Conservation (phyloP, 2,888 invertebrate species). For the Pseudoips prasinana region DNA sequence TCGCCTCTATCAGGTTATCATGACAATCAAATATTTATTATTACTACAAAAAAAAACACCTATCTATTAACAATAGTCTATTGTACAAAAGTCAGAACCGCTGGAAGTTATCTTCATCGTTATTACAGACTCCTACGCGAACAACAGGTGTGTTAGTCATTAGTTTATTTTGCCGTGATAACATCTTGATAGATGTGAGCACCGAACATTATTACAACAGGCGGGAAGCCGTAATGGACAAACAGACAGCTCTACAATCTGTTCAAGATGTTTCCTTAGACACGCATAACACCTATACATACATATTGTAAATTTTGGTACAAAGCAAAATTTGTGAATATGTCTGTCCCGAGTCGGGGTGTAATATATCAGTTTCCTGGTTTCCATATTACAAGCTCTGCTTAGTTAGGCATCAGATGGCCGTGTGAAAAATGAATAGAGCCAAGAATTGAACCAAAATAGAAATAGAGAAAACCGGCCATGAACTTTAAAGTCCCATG, state of each 20-base stretch:
- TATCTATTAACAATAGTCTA: conserved; percentile 20
- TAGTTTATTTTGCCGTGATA: conserved; percentile 71
- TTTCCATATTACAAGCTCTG: too few relatives aligned
- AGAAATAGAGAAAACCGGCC: too few relatives aligned
- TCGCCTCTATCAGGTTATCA: conserved; percentile 12
- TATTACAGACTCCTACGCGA: conserved; percentile 54
- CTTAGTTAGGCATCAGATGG: too few relatives aligned
- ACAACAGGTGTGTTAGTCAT: conserved; percentile 70
- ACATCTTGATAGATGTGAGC: conserved; percentile 73
- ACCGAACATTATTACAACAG: conserved; percentile 68
- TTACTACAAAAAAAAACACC: conserved; percentile 21
- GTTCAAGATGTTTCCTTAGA: too few relatives aligned
- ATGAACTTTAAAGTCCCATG: too few relatives aligned
- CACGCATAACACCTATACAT: too few relatives aligned
- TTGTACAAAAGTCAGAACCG: conserved; percentile 54
- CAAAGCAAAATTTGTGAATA: too few relatives aligned
- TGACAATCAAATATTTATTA: conserved; percentile 36
- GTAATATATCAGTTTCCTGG: too few relatives aligned
- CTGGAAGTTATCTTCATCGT: conserved; percentile 58
- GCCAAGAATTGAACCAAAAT: too few relatives aligned
- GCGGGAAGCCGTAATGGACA: conserved; percentile 68
- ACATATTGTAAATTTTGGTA: too few relatives aligned
- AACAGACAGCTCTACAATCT: conserved; percentile 48
- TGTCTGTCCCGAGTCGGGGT: too few relatives aligned
- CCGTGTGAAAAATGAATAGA: too few relatives aligned